Conservation (phyloP, 2,797 vertebrate species). For the Pangasius macronema region DNA sequence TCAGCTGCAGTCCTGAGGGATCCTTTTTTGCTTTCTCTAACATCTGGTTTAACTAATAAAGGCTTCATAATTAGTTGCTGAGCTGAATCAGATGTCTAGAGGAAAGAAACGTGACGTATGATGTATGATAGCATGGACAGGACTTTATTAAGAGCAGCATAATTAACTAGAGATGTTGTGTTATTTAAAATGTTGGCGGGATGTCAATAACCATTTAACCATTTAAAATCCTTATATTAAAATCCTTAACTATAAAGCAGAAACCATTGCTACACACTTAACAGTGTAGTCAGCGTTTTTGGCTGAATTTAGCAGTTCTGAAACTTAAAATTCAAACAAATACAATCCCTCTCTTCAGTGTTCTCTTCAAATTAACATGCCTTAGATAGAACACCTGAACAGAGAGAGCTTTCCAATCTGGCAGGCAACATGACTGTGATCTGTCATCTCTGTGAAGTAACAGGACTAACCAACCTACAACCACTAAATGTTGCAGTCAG, state of each 20-base stretch:
- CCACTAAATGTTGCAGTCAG: too few species aligned
- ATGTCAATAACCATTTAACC: not conserved
- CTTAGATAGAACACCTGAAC: not conserved
- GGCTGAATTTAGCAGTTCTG: not conserved
- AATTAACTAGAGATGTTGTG: not conserved
- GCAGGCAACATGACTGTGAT: not conserved
- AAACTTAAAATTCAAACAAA: not conserved
- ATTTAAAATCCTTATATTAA: not conserved
- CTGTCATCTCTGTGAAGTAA: too few species aligned
- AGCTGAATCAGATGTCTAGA: not conserved
- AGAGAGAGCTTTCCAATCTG: not conserved
- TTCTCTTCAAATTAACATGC: not conserved
- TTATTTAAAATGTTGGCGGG: not conserved
- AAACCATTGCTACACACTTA: not conserved
- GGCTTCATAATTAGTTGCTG: not conserved
- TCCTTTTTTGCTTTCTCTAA: not conserved
- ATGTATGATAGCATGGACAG: not conserved
- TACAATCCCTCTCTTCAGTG: not conserved
- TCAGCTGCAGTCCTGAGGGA: not conserved
- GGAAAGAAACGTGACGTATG: not conserved
- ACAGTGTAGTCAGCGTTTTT: not conserved
- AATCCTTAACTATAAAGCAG: too few species aligned
- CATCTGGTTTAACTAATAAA: not conserved
- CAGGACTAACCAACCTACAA: too few species aligned
- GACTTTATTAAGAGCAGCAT: not conserved